A percentile compares a stretch with the other conserved stretches of the same genome.
Conservation (phyloP, 2,797 vertebrate genomes). For the Poeciliopsis infans region DNA sequence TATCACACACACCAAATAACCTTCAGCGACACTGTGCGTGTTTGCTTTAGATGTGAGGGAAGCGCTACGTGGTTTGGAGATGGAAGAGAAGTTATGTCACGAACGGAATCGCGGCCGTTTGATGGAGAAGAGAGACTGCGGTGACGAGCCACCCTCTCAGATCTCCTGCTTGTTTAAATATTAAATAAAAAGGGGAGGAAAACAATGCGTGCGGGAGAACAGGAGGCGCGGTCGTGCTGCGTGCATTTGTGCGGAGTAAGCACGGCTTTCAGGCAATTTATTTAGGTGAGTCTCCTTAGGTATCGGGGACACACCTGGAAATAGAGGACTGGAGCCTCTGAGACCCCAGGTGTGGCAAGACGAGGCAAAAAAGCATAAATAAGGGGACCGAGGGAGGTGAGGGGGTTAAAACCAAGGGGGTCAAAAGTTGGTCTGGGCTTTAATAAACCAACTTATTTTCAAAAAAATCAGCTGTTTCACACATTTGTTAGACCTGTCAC, state of each 20-base stretch:
- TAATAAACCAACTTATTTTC: background rate
- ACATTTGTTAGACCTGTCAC: too few relatives aligned
- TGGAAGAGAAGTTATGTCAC: slow-evolving; percentile 43
- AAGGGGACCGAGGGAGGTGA: background rate
- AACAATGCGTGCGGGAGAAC: slow-evolving; percentile 33
- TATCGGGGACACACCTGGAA: slow-evolving; percentile 57
- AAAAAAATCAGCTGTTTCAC: too few relatives aligned
- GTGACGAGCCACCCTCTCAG: slow-evolving; percentile 46
- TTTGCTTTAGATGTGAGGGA: slow-evolving; percentile 34
- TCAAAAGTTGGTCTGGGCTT: slow-evolving; percentile 15
- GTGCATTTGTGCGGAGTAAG: background rate
- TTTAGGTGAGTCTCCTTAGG: slow-evolving; percentile 24
- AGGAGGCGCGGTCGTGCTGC: background rate
- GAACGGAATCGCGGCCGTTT: slow-evolving; percentile 55
- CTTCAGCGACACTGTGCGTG: slow-evolving; percentile 46
- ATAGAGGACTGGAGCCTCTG: slow-evolving; percentile 19
- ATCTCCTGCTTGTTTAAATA: slow-evolving; percentile 70
- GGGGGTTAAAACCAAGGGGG: slow-evolving; percentile 35
- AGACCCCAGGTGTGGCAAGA: slow-evolving; percentile 61
- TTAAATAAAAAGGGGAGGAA: slow-evolving; percentile 54
- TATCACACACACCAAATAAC: slow-evolving; percentile 47
- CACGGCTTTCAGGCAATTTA: background rate
- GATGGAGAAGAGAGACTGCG: slow-evolving; percentile 35
- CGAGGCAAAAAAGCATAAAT: slow-evolving; percentile 12
- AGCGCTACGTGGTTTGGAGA: slow-evolving; percentile 65